phyloP scores from a whole-genome alignment of 1,140 invertebrate species.

The Drosophila sp. region DNA sequence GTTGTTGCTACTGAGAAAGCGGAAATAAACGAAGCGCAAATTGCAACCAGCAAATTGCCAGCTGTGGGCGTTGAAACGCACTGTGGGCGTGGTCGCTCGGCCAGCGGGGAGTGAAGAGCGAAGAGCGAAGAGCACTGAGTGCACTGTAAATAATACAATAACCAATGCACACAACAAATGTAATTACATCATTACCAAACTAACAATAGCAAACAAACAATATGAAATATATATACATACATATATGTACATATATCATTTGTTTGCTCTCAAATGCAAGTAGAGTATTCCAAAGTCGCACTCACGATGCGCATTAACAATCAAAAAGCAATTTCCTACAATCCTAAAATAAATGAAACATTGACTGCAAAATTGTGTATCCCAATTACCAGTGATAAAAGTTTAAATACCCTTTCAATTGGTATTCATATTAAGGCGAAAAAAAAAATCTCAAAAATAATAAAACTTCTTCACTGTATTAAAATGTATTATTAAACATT shows the following conservation, averaged over 20 bases:
- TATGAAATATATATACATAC: not conserved
- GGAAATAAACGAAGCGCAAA: conserved; percentile 41
- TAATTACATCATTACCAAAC: conserved; percentile 10
- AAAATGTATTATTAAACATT: too few species aligned
- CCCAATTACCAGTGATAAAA: too few species aligned
- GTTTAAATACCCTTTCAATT: too few species aligned
- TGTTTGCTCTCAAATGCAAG: not conserved
- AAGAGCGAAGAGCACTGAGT: too few species aligned
- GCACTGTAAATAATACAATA: conserved; percentile 8
- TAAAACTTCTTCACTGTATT: too few species aligned
- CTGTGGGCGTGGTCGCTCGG: not conserved
- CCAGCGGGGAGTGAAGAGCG: too few species aligned
- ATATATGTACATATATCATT: too few species aligned
- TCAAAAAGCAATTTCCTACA: conserved; percentile 10
- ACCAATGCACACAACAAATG: conserved; percentile 4
- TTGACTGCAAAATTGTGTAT: too few species aligned
- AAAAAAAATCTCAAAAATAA: too few species aligned
- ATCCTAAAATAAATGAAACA: not conserved
- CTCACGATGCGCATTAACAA: not conserved
- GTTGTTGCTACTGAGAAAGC: conserved; percentile 30
- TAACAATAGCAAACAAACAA: not conserved
- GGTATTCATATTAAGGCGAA: too few species aligned
- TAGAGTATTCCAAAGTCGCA: conserved; percentile 4
- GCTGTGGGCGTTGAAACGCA: conserved; percentile 20
- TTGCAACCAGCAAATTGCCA: conserved; percentile 19